Evolutionary conservation across 2,113 vertebrate genomes (phyloP).

Genomic region (Saguinus imperator): DNA sequence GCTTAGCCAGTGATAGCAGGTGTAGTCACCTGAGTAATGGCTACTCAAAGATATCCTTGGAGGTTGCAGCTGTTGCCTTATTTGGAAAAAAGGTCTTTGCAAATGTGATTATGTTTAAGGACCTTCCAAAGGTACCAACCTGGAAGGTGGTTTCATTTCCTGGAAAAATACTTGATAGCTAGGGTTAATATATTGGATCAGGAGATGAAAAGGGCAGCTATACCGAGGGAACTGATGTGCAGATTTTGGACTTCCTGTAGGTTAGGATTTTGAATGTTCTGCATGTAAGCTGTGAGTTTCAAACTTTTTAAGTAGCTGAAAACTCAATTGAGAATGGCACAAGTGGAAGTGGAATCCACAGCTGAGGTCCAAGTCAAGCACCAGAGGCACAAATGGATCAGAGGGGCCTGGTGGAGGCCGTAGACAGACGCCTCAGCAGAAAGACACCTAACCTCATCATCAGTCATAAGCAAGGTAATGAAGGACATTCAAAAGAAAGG

Average conservation of each 20-base stretch:
- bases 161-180: neutral
- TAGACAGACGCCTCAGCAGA: neutral
- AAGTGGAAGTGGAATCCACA: neutral
- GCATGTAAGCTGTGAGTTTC: neutral
- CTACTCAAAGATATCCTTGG: too few relatives aligned
- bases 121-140: neutral
- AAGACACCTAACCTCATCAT: neutral
- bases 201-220: neutral
- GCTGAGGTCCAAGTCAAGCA: neutral
- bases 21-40: too few relatives aligned
- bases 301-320: neutral
- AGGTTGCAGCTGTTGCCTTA: too few relatives aligned
- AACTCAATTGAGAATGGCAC: neutral
- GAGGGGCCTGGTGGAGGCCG: neutral
- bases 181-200: neutral
- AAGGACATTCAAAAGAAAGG: neutral
- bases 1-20: too few relatives aligned
- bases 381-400: neutral
- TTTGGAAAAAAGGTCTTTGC: too few relatives aligned
- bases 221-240: neutral
- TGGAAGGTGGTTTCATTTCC: constrained; percentile 11
- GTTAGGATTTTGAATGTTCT: neutral
- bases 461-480: neutral
- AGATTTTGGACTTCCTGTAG: neutral
- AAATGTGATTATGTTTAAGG: neutral